Conservation (phyloP, 2,888 invertebrate genomes). For the Mythimna vitellina region DNA sequence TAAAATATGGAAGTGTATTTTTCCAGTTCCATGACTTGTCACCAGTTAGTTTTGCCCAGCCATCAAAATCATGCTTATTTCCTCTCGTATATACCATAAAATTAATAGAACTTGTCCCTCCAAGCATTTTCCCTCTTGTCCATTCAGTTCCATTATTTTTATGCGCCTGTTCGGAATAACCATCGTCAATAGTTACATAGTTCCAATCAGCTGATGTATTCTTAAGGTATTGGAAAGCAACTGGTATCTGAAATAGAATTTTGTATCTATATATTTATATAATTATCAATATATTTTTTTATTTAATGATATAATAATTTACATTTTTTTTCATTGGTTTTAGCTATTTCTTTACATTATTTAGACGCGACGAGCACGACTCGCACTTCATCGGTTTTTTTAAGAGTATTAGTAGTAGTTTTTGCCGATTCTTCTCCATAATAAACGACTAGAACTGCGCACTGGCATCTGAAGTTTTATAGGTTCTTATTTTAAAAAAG, state of each 20-base stretch:
- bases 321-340: no score
- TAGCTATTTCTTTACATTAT: no score
- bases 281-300: no score
- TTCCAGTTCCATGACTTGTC: conserved; percentile 89
- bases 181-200: conserved; percentile 72
- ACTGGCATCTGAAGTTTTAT: no score
- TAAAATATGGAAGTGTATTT: conserved; percentile 83
- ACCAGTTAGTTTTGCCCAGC: conserved; percentile 84
- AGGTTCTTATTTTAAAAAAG: no score
- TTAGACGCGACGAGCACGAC: no score
- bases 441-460: no score
- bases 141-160: conserved; percentile 39
- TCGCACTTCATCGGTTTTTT: no score
- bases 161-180: conserved; percentile 67
- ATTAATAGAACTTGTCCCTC: conserved; percentile 89
- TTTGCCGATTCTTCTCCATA: no score
- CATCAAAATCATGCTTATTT: conserved; percentile 73
- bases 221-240: conserved; percentile 27
- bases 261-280: no score
- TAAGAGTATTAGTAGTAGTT: no score
- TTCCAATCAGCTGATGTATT: conserved; percentile 55
- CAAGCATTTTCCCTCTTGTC: conserved; percentile 90
- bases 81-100: conserved; percentile 89
- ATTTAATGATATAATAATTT: no score
- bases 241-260: conserved; percentile 45